Base-by-base conservation (phyloP, 1,140 invertebrate species). In the Goniozus legneri region DNA sequence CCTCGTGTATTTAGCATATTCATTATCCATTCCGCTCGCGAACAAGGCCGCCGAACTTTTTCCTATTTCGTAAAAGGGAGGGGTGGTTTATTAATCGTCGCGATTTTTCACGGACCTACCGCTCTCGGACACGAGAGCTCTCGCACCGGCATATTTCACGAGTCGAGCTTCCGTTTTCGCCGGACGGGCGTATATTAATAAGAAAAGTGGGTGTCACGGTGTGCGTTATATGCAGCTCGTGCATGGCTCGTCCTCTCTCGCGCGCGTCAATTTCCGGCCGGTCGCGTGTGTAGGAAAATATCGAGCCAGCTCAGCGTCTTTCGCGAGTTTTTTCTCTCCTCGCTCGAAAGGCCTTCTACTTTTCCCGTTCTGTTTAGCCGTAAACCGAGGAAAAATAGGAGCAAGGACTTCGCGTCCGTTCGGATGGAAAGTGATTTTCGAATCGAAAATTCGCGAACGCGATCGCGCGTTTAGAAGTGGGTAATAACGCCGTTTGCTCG, bases 21-120 rank as follows among this genome's bases (percentile, higher is more conserved):
- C n/a, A n/a, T n/a, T n/a, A n/a, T n/a, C n/a, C n/a, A n/a, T n/a
- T n/a, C n/a, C n/a, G n/a, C n/a, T n/a, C n/a, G n/a, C n/a, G n/a
- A n/a, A n/a, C n/a, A n/a, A n/a, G n/a, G n/a, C n/a, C n/a, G n/a
- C n/a, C n/a, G n/a, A n/a, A n/a, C n/a, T n/a, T n/a, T n/a, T n/a
- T n/a, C n/a, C n/a, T n/a, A n/a, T n/a, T n/a, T n/a, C n/a, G n/a
- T n/a, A n/a, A n/a, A n/a, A n/a, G n/a, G n/a, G n/a, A n/a, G n/a
- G n/a, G n/a, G n/a, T n/a, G 42, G 32, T 44, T 56, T 64, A 58
- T 58, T 62, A 64, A 62, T 60, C 60, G 60, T 10, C 12, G 30
- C 42, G 36, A 63, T 64, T 61, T 63, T 59, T 63, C 55, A 59
- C 36, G 36, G 37, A 56, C 49, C 46, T 48, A 47, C 14, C 38